phyloP scores from a whole-genome alignment of 2,888 invertebrate genomes.

The Pomacea canaliculata region DNA sequence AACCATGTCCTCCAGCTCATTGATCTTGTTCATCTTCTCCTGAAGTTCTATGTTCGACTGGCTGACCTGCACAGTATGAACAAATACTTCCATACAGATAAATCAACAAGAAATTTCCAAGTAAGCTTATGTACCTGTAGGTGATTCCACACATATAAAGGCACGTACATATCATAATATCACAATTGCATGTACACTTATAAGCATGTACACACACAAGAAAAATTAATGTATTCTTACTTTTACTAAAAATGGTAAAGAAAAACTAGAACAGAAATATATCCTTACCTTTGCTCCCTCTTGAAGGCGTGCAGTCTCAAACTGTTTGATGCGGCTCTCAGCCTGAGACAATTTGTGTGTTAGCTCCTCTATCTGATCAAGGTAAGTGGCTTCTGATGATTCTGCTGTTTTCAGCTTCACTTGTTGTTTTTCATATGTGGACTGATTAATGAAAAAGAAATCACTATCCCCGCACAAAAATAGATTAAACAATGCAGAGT shows the following conservation, averaged over 20 bases:
- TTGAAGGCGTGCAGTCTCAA: constrained; percentile 54
- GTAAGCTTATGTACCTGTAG: too few species aligned
- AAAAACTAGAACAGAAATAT: too few species aligned
- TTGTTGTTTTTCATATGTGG: constrained; percentile 42
- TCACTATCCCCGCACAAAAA: neutral
- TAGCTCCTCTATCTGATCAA: constrained; percentile 67
- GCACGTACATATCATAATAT: neutral
- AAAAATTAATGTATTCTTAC: neutral
- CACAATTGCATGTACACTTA: neutral
- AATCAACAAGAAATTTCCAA: neutral
- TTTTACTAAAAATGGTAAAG: too few species aligned
- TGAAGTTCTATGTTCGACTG: constrained; percentile 56
- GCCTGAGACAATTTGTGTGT: constrained; percentile 65
- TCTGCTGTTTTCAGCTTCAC: constrained; percentile 45
- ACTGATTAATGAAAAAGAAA: constrained; percentile 30
- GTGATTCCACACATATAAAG: neutral
- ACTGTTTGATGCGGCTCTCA: constrained; percentile 59
- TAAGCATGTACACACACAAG: neutral
- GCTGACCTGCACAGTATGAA: constrained; percentile 45
- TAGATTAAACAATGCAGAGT: neutral
- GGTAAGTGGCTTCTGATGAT: constrained; percentile 54
- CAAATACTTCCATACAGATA: neutral
- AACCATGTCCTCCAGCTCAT: constrained; percentile 55
- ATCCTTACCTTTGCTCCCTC: constrained; percentile 58
- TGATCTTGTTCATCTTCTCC: constrained; percentile 51